Conservation (phyloP, 2,797 vertebrate species). For the Clangula hyemalis region DNA sequence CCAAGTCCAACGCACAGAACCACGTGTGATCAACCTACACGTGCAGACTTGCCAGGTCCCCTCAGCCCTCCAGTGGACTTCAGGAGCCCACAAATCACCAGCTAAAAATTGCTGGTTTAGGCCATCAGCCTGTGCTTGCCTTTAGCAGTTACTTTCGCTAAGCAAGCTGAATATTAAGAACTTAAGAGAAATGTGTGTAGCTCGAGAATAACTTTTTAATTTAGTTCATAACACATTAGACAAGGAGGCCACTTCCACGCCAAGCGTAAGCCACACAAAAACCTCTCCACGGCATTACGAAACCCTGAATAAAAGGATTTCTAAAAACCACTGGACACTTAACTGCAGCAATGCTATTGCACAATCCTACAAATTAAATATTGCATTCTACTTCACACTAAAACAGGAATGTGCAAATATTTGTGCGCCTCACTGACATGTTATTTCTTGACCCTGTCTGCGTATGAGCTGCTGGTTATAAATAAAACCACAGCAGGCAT, state of each 20-base stretch:
- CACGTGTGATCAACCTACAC: fast-evolving
- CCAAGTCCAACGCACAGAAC: background rate
- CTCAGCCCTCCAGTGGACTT: background rate
- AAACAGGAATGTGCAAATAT: background rate
- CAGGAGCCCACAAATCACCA: background rate
- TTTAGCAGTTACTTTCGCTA: background rate
- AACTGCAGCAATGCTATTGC: background rate
- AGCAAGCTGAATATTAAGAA: background rate
- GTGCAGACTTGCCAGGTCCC: background rate
- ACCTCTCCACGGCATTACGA: background rate
- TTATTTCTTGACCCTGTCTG: background rate
- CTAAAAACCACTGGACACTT: background rate
- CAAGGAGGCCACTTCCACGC: background rate
- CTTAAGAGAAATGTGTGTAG: background rate
- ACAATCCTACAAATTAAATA: background rate
- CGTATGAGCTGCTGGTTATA: background rate
- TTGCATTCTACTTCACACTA: background rate
- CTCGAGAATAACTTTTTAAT: background rate
- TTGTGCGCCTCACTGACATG: background rate
- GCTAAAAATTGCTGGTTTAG: background rate
- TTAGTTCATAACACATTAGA: background rate
- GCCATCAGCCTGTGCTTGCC: background rate
- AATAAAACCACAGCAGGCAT: background rate
- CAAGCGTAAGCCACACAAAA: background rate
- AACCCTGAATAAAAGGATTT: background rate